These are phyloP conservation scores for Mya arenaria DNA, from an alignment of 1,140 invertebrate species.

Conservation along the genomic window DNA sequence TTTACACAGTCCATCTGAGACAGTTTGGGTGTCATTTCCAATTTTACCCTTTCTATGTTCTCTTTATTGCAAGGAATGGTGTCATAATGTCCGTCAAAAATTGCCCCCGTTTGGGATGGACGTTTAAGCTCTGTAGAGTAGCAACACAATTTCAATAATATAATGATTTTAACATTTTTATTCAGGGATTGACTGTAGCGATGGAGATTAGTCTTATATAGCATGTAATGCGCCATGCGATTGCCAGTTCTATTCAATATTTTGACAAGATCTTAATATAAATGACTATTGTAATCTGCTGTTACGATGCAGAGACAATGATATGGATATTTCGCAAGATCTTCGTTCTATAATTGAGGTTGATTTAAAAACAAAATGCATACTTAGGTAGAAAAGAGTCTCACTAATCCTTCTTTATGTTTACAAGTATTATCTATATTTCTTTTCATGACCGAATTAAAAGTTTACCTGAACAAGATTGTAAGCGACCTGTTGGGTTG, in stretches of 20 bases:
- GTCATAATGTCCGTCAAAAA: conserved; percentile 5
- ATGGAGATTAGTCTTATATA: background rate
- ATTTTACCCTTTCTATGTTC: background rate
- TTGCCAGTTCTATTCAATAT: no score
- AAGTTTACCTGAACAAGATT: background rate
- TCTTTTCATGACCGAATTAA: background rate
- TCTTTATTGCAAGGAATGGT: background rate
- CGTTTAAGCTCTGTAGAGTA: background rate
- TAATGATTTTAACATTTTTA: background rate
- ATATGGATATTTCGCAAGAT: no score
- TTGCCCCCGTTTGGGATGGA: background rate
- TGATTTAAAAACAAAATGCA: no score
- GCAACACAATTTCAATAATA: background rate
- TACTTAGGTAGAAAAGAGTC: no score
- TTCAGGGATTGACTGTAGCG: background rate
- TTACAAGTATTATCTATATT: no score
- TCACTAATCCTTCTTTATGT: no score
- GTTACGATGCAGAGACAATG: no score
- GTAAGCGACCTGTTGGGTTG: conserved; percentile 5
- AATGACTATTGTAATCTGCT: no score
- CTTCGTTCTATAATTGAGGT: no score
- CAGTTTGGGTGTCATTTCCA: background rate
- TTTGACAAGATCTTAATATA: no score
- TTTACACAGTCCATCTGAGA: background rate
- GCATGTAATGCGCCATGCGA: no score